Evolutionary conservation across 2,113 vertebrate species (phyloP), one percentile per base, ranked within the genome.

Genomic region (Herpailurus yagouaroundi): DNA sequence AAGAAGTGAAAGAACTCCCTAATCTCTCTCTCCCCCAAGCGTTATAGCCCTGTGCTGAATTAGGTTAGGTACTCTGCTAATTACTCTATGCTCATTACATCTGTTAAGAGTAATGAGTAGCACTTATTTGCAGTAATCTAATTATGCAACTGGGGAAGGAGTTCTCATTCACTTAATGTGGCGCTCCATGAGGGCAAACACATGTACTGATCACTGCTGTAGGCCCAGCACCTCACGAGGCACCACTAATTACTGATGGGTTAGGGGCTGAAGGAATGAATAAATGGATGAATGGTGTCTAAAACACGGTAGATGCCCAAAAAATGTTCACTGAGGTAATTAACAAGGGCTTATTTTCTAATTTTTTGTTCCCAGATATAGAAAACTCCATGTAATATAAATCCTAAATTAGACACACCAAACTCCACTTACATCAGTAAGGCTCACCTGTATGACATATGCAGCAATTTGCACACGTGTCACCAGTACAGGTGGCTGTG

Each of bases 101-200:
- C 48, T 86, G 13, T 33, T 57, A 57, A 48, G 23, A 94, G 16
- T 41, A 91, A 64, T 89, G 27, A 88, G 52, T 87, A 93, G 45
- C 14, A 91, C 8, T 89, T 82, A 96, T 50, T 60, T 94, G 14
- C 93, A 89, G 63, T n/a, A 91, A 87, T 79, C 48, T 88, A 87
- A 83, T 85, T 91, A 83, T 25, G 13, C 50, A 36, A 86, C 55
- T 55, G 27, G 2, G 38, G 14, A 27, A 16, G 63, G n/a, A 29
- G 48, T 73, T 83, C 33, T 69, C 89, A 66, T 48, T 91, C 81
- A 94, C 57, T 38, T 52, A 86, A 83, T 71, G 7, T 38, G 13
- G 25, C 60, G 29, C 33, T 71, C n/a, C 3, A 79, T 21, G 33
- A 76, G 29, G 55, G 7, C 21, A 82, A 85, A 91, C 60, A 77